These are phyloP conservation scores for Petromus typicus DNA, from an alignment of 2,113 vertebrate genomes.

Conservation along the genomic window DNA sequence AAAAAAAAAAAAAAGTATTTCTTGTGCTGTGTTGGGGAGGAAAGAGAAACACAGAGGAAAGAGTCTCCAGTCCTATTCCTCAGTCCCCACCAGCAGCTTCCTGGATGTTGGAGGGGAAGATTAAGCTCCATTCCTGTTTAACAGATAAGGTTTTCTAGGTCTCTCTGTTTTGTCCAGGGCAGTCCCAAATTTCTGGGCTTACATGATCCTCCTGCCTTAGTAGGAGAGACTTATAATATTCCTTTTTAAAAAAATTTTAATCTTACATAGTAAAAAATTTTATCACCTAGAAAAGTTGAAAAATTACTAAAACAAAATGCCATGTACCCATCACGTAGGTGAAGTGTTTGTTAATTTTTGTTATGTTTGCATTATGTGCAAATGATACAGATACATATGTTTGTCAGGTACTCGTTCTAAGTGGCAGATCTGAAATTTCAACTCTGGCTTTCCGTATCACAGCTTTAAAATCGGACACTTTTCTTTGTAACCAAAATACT, in stretches of 20 bases:
- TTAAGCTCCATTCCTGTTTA: neutral
- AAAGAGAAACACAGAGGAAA: neutral
- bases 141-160: neutral
- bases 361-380: neutral
- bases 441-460: neutral
- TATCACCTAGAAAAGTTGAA: neutral
- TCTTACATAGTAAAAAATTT: neutral
- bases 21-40: neutral
- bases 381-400: neutral
- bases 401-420: slow-evolving; percentile 30
- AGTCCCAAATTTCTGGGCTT: neutral
- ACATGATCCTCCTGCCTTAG: neutral
- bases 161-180: neutral
- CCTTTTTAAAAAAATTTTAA: neutral
- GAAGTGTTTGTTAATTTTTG: neutral
- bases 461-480: slow-evolving; percentile 34
- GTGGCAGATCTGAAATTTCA: neutral
- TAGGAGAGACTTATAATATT: neutral
- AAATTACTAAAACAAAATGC: neutral
- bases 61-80: neutral
- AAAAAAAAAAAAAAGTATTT: too few relatives aligned
- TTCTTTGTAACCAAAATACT: slow-evolving; percentile 3
- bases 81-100: neutral
- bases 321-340: neutral
- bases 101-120: neutral